Conservation (phyloP, 2,797 vertebrate species). For the Thripadectes ignobilis region DNA sequence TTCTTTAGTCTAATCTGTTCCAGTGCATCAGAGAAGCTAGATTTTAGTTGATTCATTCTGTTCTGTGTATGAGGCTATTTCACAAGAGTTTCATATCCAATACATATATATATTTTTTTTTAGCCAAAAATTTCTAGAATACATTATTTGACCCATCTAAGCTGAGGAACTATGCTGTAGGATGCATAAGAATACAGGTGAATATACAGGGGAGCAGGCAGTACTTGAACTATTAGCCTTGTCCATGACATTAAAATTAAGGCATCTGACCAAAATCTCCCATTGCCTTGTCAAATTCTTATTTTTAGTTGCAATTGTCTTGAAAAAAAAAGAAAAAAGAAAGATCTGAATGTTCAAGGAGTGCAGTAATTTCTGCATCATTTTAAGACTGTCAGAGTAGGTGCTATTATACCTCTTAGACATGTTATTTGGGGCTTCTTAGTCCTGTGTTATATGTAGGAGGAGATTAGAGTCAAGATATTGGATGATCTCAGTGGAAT, state of each 20-base stretch:
- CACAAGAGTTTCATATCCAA: not conserved
- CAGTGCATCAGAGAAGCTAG: not conserved
- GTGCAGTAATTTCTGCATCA: not conserved
- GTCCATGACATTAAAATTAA: not conserved
- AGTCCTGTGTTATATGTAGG: not conserved
- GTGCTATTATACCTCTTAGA: not conserved
- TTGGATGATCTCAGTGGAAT: not conserved
- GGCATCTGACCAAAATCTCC: not conserved
- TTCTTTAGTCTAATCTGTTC: not conserved
- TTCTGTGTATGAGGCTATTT: not conserved
- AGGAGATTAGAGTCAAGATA: not conserved
- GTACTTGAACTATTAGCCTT: not conserved
- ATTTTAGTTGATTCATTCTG: slow-evolving; percentile 3
- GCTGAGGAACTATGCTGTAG: not conserved
- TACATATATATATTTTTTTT: not conserved
- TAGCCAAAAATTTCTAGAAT: not conserved
- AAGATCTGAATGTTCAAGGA: not conserved
- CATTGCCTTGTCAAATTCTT: not conserved
- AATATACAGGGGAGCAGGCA: not conserved
- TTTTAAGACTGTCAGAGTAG: not conserved
- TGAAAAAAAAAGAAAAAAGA: not conserved
- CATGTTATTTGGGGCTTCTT: not conserved
- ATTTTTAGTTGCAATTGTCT: not conserved
- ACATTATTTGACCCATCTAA: not conserved
- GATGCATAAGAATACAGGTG: not conserved